A percentile compares a stretch with the other conserved stretches of the same genome.
Evolutionary conservation across 2,888 invertebrate species (phyloP).

Genomic region (Apocheima hispidaria): DNA sequence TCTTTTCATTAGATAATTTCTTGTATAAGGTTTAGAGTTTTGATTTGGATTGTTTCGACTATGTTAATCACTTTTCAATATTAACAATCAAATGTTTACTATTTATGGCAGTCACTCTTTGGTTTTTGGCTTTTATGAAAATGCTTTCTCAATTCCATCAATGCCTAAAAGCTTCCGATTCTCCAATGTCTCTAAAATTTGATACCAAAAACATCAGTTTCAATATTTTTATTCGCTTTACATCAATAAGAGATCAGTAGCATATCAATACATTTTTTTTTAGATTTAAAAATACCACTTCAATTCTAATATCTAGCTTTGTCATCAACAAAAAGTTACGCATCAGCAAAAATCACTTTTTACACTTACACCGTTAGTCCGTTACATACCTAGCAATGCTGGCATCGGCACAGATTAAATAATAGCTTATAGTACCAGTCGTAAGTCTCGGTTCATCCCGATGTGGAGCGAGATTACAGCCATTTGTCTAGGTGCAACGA

Average conservation of each 20-base stretch:
- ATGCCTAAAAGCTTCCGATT: no score
- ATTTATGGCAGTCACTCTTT: not conserved
- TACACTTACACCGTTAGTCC: slow-evolving; percentile 22
- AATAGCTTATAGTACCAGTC: slow-evolving; percentile 10
- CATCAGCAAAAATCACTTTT: slow-evolving; percentile 15
- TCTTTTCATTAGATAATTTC: not conserved
- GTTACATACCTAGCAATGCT: slow-evolving; percentile 8
- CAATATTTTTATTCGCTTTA: not conserved
- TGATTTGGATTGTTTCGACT: not conserved
- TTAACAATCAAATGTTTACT: not conserved
- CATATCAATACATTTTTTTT: not conserved
- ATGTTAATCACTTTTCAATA: not conserved
- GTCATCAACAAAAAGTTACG: not conserved
- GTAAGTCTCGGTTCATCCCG: slow-evolving; percentile 39
- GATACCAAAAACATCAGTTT: no score
- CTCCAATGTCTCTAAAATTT: no score
- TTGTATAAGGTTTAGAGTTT: not conserved
- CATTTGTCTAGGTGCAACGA: slow-evolving; percentile 61
- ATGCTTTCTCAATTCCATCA: no score
- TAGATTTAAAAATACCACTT: not conserved
- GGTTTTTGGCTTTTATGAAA: no score
- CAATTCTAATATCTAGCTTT: not conserved
- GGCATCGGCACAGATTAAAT: not conserved
- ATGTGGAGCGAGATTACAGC: slow-evolving; percentile 58
- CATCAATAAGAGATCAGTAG: not conserved